These are phyloP conservation scores for Xestoiulus laeticollis DNA, from an alignment of 2,888 invertebrate genomes.

Conservation along the genomic window DNA sequence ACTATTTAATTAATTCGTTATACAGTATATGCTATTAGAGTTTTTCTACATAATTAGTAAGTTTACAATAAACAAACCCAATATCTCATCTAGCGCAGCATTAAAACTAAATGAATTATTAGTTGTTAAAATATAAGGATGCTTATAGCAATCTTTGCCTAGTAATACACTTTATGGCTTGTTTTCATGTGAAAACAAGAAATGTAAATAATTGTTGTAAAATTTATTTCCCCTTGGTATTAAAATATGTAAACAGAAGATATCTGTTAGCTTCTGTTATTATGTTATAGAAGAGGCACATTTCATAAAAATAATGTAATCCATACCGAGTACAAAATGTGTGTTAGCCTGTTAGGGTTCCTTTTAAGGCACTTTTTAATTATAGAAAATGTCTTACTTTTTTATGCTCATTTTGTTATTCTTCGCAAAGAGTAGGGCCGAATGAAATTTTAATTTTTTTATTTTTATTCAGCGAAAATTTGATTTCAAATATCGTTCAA, in stretches of 20 bases:
- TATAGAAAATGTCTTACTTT: not conserved
- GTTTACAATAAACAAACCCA: not conserved
- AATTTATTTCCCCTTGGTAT: not conserved
- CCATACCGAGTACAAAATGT: not conserved
- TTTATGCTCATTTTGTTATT: not conserved
- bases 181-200: not conserved
- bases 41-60: not conserved
- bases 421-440: too few species aligned
- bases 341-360: too few species aligned
- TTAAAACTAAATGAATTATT: not conserved
- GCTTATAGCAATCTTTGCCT: not conserved
- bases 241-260: not conserved
- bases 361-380: not conserved
- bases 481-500: too few species aligned
- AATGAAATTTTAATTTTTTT: too few species aligned
- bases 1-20: not conserved
- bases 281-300: too few species aligned
- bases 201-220: slow-evolving; percentile 9
- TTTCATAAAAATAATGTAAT: not conserved
- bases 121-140: slow-evolving; percentile 22
- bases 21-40: not conserved
- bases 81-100: not conserved
- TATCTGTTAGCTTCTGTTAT: too few species aligned
- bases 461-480: too few species aligned
- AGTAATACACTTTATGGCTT: not conserved